phyloP scores from a whole-genome alignment of 1,140 invertebrate species.

The Eupristina koningsbergeri region DNA sequence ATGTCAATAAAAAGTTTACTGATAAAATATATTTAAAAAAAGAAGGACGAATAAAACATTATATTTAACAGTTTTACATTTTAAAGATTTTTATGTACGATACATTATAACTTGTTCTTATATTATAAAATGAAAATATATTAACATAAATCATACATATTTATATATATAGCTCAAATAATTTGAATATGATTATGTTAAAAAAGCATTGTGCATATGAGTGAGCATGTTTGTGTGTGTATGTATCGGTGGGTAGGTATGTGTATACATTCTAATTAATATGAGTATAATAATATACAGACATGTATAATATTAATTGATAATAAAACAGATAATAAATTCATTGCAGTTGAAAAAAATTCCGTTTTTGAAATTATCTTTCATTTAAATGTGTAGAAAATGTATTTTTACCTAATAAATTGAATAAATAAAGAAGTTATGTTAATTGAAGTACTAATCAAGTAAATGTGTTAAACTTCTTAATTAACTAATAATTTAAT shows the following conservation, averaged over 20 bases:
- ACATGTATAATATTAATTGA: background rate
- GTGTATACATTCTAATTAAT: too few species aligned
- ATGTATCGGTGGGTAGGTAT: too few species aligned
- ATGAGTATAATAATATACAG: too few species aligned
- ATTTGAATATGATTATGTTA: too few species aligned
- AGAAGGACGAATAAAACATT: background rate
- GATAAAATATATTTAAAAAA: constrained; percentile 9
- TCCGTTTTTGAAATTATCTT: background rate
- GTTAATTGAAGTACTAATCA: background rate
- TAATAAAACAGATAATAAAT: too few species aligned
- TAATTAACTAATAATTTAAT: background rate
- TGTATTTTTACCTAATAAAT: background rate
- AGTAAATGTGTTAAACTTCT: background rate
- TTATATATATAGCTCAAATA: too few species aligned
- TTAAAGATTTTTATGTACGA: background rate
- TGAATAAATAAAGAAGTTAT: background rate
- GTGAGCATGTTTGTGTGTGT: too few species aligned
- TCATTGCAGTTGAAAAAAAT: too few species aligned
- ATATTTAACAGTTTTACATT: background rate
- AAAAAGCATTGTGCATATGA: too few species aligned
- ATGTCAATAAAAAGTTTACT: constrained; percentile 9
- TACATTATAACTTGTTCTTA: background rate
- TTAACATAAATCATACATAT: too few species aligned
- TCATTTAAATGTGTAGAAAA: background rate
- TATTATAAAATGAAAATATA: too few species aligned